Evolutionary conservation across 37 sponge, comb jelly and placozoan species (phyloP).

Genomic region (Eunapius fragilis): DNA sequence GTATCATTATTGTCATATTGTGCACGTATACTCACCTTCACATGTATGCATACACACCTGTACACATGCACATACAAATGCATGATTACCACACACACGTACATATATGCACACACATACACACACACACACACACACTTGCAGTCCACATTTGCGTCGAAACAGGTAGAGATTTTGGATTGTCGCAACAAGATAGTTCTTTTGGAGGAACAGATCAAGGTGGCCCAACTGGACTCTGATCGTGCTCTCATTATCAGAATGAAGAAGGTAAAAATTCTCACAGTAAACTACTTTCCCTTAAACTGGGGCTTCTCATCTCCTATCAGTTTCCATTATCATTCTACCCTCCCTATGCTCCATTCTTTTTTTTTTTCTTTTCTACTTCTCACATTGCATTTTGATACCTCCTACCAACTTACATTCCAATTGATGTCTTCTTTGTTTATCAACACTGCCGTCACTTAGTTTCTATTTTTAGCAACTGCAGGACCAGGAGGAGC

Average conservation of each 20-base stretch:
- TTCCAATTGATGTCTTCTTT: not conserved
- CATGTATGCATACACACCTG: not conserved
- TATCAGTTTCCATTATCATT: not conserved
- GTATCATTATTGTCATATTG: no score
- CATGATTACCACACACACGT: not conserved
- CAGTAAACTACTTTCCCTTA: no score
- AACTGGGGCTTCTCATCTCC: no score
- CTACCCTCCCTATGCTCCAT: not conserved
- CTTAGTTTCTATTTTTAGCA: slow-evolving; percentile 31
- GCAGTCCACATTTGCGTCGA: slow-evolving; percentile 20
- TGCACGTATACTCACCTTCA: not conserved
- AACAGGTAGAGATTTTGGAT: slow-evolving; percentile 32
- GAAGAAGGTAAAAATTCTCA: slow-evolving; percentile 45
- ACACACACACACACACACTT: not conserved
- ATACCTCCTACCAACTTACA: not conserved
- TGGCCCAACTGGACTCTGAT: slow-evolving; percentile 16
- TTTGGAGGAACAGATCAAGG: slow-evolving; percentile 43
- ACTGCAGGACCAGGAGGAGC: slow-evolving; percentile 35
- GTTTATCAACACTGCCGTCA: not conserved
- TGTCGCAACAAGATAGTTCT: slow-evolving; percentile 9
- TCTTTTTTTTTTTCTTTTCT: not conserved
- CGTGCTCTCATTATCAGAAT: slow-evolving; percentile 37
- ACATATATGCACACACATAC: not conserved
- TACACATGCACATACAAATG: not conserved
- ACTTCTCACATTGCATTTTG: not conserved